Evolutionary conservation across 2,888 invertebrate species (phyloP).

Genomic region (Prenolepis imparis): DNA sequence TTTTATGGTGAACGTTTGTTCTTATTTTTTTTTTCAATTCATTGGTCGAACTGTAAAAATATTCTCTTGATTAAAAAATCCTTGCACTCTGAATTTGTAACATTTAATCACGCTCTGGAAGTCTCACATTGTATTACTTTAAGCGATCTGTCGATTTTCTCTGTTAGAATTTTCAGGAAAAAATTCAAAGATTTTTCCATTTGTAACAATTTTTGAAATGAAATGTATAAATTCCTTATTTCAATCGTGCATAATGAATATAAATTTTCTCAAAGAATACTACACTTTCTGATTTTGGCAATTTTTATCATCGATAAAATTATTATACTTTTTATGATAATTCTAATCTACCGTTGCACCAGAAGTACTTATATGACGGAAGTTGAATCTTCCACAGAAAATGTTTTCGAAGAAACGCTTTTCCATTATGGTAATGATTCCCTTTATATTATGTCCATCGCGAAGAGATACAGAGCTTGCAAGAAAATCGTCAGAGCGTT

Average conservation of each 20-base stretch:
- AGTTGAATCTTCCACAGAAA: background rate
- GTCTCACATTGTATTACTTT: background rate
- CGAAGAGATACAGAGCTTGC: conserved; percentile 6
- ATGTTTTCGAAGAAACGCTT: conserved; percentile 16
- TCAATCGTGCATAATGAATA: background rate
- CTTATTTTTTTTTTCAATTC: background rate
- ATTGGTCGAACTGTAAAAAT: background rate
- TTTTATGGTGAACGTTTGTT: background rate
- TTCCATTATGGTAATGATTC: conserved; percentile 34
- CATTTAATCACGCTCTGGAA: background rate
- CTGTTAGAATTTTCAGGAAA: background rate
- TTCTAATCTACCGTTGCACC: background rate
- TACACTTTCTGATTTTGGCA: background rate
- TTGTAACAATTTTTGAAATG: background rate
- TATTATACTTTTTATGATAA: background rate
- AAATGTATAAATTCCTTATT: background rate
- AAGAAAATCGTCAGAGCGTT: conserved; percentile 15
- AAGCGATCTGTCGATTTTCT: background rate
- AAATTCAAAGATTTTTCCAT: background rate
- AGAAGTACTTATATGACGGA: background rate
- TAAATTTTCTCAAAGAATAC: background rate
- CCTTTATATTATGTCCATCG: conserved; percentile 11
- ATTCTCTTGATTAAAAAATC: background rate
- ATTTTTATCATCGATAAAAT: conserved; percentile 8
- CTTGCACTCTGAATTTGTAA: background rate